Conservation (phyloP, 2,888 invertebrate species). For the Itoplectis maculator region DNA sequence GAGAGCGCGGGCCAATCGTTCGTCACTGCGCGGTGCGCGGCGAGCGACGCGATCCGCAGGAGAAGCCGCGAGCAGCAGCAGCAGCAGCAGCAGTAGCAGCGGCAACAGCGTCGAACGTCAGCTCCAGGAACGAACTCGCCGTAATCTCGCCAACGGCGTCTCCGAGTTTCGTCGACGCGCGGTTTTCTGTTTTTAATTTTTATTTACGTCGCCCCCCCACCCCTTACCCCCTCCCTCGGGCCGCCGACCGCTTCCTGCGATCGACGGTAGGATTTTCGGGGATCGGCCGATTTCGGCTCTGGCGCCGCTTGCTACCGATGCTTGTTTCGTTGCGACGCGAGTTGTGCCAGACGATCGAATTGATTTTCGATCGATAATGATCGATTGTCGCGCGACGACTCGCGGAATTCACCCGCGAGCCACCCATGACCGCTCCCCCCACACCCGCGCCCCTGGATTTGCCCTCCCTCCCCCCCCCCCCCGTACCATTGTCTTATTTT, state of each 20-base stretch:
- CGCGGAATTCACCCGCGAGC: neutral
- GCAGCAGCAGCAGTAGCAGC: too few species aligned
- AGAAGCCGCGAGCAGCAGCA: constrained; percentile 47
- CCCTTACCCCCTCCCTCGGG: neutral
- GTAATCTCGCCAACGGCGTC: constrained; percentile 6
- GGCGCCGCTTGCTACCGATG: neutral
- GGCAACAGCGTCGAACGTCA: too few species aligned
- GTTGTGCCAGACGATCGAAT: too few species aligned
- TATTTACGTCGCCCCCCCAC: constrained; percentile 38
- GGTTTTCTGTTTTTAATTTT: neutral
- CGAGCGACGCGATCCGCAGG: constrained; percentile 40
- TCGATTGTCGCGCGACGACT: neutral
- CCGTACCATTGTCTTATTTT: constrained; percentile 27
- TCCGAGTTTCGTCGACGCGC: constrained; percentile 31
- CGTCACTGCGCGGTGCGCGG: constrained; percentile 39
- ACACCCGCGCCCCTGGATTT: too few species aligned
- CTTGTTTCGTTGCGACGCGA: constrained; percentile 13
- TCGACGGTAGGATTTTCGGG: neutral
- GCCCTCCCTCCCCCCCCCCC: neutral
- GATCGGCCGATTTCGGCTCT: neutral
- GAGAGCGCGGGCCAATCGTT: constrained; percentile 46
- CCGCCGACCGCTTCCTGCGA: too few species aligned
- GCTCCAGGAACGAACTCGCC: constrained; percentile 34
- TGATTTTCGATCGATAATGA: too few species aligned
- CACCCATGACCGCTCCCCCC: neutral